These are phyloP conservation scores for Leptinotarsa undecemlineata DNA, from an alignment of 1,140 invertebrate genomes.

Conservation along the genomic window DNA sequence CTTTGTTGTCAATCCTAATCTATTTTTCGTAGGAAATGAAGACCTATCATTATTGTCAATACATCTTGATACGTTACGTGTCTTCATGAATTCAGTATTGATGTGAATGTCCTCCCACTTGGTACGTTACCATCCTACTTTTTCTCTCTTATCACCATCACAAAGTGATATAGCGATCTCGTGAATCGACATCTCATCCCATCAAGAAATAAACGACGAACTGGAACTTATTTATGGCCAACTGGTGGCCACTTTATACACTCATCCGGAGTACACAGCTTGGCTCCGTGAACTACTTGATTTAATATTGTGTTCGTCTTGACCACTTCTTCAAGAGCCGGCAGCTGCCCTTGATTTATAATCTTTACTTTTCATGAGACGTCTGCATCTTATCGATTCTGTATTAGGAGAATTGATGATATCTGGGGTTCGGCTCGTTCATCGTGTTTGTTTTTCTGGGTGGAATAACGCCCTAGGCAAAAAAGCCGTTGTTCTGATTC, in stretches of 20 bases:
- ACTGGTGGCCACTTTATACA: slow-evolving; percentile 4
- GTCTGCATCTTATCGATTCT: slow-evolving; percentile 5
- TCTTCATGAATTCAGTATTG: too few species aligned
- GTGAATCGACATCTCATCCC: neutral
- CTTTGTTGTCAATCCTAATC: too few species aligned
- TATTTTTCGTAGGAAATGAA: too few species aligned
- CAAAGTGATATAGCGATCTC: too few species aligned
- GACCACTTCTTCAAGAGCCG: slow-evolving; percentile 2
- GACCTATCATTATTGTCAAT: too few species aligned
- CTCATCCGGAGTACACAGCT: slow-evolving; percentile 1
- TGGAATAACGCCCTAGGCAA: neutral
- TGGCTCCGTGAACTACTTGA: slow-evolving; percentile 7
- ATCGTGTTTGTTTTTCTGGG: neutral
- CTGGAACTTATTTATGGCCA: neutral
- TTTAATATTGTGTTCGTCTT: slow-evolving; percentile 1
- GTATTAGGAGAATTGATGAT: slow-evolving; percentile 6
- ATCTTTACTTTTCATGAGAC: slow-evolving; percentile 8
- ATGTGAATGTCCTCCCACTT: too few species aligned
- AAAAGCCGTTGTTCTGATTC: neutral
- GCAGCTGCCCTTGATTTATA: slow-evolving; percentile 7
- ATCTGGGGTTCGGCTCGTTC: neutral
- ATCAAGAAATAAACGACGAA: neutral
- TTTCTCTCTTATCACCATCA: too few species aligned
- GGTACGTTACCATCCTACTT: too few species aligned
- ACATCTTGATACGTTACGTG: too few species aligned